Evolutionary conservation across 1,140 invertebrate species (phyloP), one percentile per base, ranked within the genome.

Genomic region (Scylla paramamosain): DNA sequence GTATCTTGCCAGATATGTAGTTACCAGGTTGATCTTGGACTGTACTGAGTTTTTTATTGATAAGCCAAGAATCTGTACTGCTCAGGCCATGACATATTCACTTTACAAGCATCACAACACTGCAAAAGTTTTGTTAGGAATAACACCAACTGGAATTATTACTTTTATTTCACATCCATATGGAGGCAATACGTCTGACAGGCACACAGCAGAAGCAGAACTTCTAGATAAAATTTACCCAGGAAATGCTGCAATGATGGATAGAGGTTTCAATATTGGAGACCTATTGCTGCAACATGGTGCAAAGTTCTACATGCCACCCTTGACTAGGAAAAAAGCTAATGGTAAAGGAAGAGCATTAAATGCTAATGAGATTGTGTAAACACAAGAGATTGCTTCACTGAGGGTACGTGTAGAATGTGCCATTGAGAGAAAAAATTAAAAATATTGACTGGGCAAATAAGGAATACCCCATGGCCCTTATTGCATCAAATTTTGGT

Each of bases 251-350:
- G 67, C n/a, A 77, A 77, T 77, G 67, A n/a, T n/a, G n/a, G n/a
- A n/a, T n/a, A n/a, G n/a, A n/a, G n/a, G n/a, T n/a, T n/a, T n/a
- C n/a, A n/a, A n/a, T n/a, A 77, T 77, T 14, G n/a, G 67, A 14
- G 67, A 77, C 67, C n/a, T 77, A n/a, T 77, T 77, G 67, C 67
- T 77, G n/a, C 67, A 77, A n/a, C 67, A n/a, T 77, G 67, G 67
- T 77, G 67, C 67, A 77, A 77, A 77, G 67, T n/a, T 77, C 12
- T 77, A 77, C 67, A 77, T 77, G 67, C 67, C 67, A 77, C 67
- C 67, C 12, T 77, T 77, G 12, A 77, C 67, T 14, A 77, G 67
- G n/a, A 77, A 77, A 77, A 12, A 77, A 77, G 67, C 12, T 12
- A n/a, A n/a, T 77, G 67, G 67, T 77, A 77, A 77, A 77, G 67